These are phyloP conservation scores for Vollenhovia emeryi DNA, from an alignment of 1,140 invertebrate genomes.

Conservation along the genomic window DNA sequence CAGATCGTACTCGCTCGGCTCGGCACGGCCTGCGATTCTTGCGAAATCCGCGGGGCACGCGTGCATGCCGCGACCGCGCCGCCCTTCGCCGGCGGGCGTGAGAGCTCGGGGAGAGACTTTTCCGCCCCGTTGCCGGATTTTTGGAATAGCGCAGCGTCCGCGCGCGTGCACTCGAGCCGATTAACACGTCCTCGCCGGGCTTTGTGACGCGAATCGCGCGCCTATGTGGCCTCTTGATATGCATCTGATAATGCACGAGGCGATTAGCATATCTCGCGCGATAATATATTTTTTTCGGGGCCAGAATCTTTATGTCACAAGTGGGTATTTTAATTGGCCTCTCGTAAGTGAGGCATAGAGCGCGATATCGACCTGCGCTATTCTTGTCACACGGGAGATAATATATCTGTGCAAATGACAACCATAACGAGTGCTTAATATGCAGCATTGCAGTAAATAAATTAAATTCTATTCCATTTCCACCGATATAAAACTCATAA, in stretches of 20 bases:
- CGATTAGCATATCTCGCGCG: conserved; percentile 7
- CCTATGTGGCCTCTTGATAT: background rate
- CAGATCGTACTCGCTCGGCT: conserved; percentile 60
- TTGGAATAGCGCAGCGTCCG: conserved; percentile 7
- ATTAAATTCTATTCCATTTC: conserved; percentile 14
- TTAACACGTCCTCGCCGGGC: conserved; percentile 48
- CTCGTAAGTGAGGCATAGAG: background rate
- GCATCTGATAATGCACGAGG: background rate
- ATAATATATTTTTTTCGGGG: conserved; percentile 2
- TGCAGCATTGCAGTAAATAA: background rate
- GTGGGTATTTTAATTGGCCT: conserved; percentile 9
- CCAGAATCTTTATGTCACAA: conserved; percentile 7
- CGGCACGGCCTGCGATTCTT: conserved; percentile 56
- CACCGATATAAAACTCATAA: background rate
- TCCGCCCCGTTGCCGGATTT: conserved; percentile 30
- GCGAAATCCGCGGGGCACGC: conserved; percentile 65
- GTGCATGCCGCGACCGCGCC: conserved; percentile 16
- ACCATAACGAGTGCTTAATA: conserved; percentile 5
- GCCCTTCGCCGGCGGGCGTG: background rate
- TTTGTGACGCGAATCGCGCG: conserved; percentile 3
- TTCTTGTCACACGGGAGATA: conserved; percentile 24
- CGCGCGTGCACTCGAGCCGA: background rate
- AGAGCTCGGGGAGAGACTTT: no score
- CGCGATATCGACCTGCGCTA: background rate
- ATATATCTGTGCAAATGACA: conserved; percentile 15